A percentile compares a stretch with the other conserved stretches of the same genome.
Conservation (phyloP, 1,140 invertebrate species). For the Cephus cinctus region DNA sequence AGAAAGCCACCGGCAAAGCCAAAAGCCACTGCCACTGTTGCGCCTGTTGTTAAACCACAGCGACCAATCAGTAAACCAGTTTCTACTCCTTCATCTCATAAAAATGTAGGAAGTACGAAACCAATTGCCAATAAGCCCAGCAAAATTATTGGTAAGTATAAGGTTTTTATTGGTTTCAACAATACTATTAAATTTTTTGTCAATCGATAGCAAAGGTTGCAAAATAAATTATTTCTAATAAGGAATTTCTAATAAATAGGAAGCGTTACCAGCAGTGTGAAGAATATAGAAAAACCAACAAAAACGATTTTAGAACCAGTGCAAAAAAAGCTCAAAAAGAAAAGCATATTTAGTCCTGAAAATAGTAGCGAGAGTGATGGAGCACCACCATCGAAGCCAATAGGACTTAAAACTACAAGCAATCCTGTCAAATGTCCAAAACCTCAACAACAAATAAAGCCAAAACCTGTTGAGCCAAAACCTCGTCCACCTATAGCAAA, state of each 20-base stretch:
- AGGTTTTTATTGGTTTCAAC: neutral
- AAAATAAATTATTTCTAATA: conserved; percentile 1
- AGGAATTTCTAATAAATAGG: conserved; percentile 7
- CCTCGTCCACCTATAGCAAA: conserved; percentile 29
- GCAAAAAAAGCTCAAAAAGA: conserved; percentile 67
- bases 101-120: conserved; percentile 36
- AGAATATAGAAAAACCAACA: conserved; percentile 41
- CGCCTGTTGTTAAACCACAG: conserved; percentile 50
- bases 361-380: conserved; percentile 75
- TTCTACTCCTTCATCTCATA: conserved; percentile 36
- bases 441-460: conserved; percentile 37
- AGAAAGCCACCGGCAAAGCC: conserved; percentile 57
- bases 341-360: conserved; percentile 81
- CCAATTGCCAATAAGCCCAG: conserved; percentile 33
- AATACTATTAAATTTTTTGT: conserved; percentile 6
- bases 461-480: conserved; percentile 42
- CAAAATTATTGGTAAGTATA: conserved; percentile 39
- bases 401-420: conserved; percentile 29
- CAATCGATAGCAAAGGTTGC: neutral
- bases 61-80: conserved; percentile 39
- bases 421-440: conserved; percentile 38
- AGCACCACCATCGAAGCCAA: conserved; percentile 37
- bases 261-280: conserved; percentile 23
- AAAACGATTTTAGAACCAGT: conserved; percentile 45
- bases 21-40: conserved; percentile 57